phyloP scores from a whole-genome alignment of 2,797 vertebrate genomes.

The Novumbra hubbsi region DNA sequence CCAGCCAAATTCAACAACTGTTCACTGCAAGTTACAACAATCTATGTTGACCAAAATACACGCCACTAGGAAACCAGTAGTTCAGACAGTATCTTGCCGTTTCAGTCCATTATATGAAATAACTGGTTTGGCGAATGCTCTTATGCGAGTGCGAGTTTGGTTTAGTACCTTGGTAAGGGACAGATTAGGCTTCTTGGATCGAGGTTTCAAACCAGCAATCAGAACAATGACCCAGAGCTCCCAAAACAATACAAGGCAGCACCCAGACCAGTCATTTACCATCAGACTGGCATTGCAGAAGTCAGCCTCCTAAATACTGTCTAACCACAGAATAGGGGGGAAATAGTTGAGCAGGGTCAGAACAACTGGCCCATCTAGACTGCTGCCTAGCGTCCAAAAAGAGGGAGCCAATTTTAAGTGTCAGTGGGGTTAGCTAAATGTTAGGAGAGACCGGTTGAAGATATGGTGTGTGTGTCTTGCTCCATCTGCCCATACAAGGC shows the following conservation, averaged over 20 bases:
- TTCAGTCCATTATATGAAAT: too few species aligned
- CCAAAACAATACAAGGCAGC: neutral
- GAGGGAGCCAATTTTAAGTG: conserved; percentile 1
- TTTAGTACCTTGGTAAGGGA: too few species aligned
- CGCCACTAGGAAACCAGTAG: too few species aligned
- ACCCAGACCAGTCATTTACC: neutral
- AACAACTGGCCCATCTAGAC: neutral
- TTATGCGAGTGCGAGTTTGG: too few species aligned
- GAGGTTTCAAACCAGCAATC: too few species aligned
- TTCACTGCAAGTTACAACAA: neutral
- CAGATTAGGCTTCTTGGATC: too few species aligned
- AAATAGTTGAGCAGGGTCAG: neutral
- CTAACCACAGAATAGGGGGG: neutral
- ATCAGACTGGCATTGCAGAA: neutral
- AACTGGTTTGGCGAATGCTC: too few species aligned
- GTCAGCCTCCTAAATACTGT: neutral
- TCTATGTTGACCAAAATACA: neutral
- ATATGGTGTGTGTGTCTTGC: conserved; percentile 10
- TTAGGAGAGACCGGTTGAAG: neutral
- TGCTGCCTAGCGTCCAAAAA: neutral
- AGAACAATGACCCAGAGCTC: too few species aligned
- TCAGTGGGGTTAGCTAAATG: conserved; percentile 20
- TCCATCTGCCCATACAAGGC: conserved; percentile 63
- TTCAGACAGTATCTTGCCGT: too few species aligned
- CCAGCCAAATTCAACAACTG: conserved; percentile 6